Evolutionary conservation across 2,888 invertebrate species (phyloP).

Genomic region (Cerceris ruficornis): DNA sequence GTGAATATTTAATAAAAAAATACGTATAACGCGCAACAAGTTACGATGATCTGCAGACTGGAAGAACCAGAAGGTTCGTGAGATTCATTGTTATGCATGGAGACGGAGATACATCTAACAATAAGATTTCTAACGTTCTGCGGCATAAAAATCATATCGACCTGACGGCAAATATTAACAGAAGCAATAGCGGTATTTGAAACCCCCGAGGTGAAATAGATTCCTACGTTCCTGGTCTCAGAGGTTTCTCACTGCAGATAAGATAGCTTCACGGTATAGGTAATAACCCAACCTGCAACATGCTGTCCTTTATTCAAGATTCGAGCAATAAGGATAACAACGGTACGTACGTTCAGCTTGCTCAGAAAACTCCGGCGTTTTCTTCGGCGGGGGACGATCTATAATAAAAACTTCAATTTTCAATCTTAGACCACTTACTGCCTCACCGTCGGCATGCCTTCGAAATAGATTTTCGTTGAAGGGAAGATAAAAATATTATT

Average conservation of each 20-base stretch:
- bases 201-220: conserved; percentile 8
- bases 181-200: conserved; percentile 7
- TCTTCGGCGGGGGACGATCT: conserved; percentile 10
- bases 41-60: too few relatives aligned
- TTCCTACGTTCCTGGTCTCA: conserved; percentile 21
- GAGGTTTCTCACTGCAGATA: conserved; percentile 20
- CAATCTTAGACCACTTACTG: conserved; percentile 25
- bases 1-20: too few relatives aligned
- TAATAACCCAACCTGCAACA: conserved; percentile 33
- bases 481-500: conserved; percentile 15
- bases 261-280: conserved; percentile 29
- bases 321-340: conserved; percentile 36
- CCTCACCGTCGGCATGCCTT: conserved; percentile 11
- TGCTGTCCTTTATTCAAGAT: conserved; percentile 37
- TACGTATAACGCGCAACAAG: too few relatives aligned
- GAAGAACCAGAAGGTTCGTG: too few relatives aligned
- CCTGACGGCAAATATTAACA: conserved; percentile 15
- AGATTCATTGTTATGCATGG: too few relatives aligned
- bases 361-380: conserved; percentile 11
- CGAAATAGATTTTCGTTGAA: conserved; percentile 19
- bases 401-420: conserved; percentile 44
- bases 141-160: neutral
- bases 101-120: too few relatives aligned
- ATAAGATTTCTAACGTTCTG: too few relatives aligned
- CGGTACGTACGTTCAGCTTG: conserved; percentile 7